phyloP scores from a whole-genome alignment of 2,113 vertebrate species.

The Fukomys damarensis region DNA sequence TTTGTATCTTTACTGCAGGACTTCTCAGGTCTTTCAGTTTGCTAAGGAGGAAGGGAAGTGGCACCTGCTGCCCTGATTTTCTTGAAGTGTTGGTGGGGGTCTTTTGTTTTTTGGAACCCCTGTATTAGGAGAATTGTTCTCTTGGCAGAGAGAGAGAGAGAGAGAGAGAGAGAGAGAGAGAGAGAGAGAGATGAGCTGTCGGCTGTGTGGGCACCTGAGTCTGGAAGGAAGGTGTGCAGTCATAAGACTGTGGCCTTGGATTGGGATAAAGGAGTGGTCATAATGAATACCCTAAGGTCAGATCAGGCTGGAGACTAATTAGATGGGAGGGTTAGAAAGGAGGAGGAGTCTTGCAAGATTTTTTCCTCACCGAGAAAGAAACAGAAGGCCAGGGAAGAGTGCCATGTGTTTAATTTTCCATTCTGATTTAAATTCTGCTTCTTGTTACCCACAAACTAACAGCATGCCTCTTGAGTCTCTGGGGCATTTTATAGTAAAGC shows the following conservation, averaged over 20 bases:
- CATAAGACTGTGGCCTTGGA: not conserved
- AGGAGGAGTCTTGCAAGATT: constrained; percentile 28
- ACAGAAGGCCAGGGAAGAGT: constrained; percentile 75
- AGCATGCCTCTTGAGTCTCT: constrained; percentile 76
- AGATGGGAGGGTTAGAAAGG: constrained; percentile 32
- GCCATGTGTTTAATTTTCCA: constrained; percentile 76
- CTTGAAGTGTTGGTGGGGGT: not conserved
- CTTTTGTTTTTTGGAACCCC: not conserved
- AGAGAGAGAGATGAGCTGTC: not conserved
- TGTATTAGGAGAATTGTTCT: not conserved
- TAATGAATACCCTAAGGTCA: not conserved
- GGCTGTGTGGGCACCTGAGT: not conserved
- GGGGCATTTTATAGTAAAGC: constrained; percentile 79
- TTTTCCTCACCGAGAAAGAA: constrained; percentile 60
- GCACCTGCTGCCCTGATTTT: not conserved
- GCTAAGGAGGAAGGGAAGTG: not conserved
- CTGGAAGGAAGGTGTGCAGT: not conserved
- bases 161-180: not conserved
- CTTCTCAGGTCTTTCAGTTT: not conserved
- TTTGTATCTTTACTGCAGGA: not conserved
- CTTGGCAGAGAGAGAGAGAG: not conserved
- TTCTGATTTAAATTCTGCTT: constrained; percentile 75
- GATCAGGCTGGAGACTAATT: not conserved
- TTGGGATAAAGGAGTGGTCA: not conserved
- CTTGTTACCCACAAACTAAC: constrained; percentile 60